Conservation (phyloP, 2,888 invertebrate species). For the Macaria liturata region DNA sequence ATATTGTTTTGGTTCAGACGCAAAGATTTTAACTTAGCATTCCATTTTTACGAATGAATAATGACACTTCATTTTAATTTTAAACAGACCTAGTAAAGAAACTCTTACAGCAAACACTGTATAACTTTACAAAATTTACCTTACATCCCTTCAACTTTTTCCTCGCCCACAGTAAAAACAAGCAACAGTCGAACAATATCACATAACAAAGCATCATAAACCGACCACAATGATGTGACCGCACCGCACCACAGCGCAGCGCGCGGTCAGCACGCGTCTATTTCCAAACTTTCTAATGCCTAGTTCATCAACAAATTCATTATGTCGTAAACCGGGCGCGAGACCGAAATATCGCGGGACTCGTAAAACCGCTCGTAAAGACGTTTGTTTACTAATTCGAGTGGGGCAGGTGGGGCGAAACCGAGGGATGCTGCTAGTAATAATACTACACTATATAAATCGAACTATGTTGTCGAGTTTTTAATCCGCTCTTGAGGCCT, state of each 20-base stretch:
- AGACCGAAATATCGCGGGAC: slow-evolving; percentile 81
- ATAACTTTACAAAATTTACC: too few relatives aligned
- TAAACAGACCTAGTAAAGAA: too few relatives aligned
- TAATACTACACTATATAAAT: slow-evolving; percentile 55
- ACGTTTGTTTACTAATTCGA: slow-evolving; percentile 83
- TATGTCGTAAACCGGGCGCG: slow-evolving; percentile 81
- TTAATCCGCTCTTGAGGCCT: too few relatives aligned
- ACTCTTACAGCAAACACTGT: too few relatives aligned
- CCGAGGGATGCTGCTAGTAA: slow-evolving; percentile 74
- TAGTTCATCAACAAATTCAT: slow-evolving; percentile 84
- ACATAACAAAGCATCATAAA: slow-evolving; percentile 44
- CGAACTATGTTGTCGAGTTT: slow-evolving; percentile 16
- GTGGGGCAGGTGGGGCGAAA: slow-evolving; percentile 77
- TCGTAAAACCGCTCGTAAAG: slow-evolving; percentile 82
- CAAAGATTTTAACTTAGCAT: too few relatives aligned
- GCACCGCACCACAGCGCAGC: slow-evolving; percentile 33
- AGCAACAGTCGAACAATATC: slow-evolving; percentile 25
- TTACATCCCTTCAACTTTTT: too few relatives aligned
- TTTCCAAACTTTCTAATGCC: slow-evolving; percentile 81
- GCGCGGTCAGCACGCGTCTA: slow-evolving; percentile 73
- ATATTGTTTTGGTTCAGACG: too few relatives aligned
- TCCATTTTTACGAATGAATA: too few relatives aligned
- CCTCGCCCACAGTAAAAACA: neutral
- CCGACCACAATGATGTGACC: slow-evolving; percentile 30
- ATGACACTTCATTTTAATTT: too few relatives aligned